Evolutionary conservation across 2,113 vertebrate species (phyloP), one percentile per base, ranked within the genome.

Genomic region (Setophaga coronata): DNA sequence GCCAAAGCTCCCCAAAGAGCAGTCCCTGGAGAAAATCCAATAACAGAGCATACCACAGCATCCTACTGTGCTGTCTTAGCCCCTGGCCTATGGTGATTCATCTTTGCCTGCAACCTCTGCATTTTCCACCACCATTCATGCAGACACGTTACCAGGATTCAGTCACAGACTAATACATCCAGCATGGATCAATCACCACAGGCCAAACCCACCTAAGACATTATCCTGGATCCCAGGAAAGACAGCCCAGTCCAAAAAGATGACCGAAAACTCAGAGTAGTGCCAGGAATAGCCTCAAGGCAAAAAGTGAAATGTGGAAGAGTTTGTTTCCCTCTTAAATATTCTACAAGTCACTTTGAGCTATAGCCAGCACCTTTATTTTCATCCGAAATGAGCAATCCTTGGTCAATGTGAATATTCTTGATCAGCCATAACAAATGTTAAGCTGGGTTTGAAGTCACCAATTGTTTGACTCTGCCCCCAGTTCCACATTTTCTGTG

Each of bases 1-100:
- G 71, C 57, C 51, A 93, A 38, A 90, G 61, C 61, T 91, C 67
- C 71, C 74, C 94, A 82, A 77, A 93, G 67, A 82, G 58, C 54
- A 93, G 26, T 16, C 66, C 77, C 24, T 78, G 78, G 64, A 95
- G 77, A 50, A 91, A 89, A 81, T 50, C 72, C 77, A 90, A 3
- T 47, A 93, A 60, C 67, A 81, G 47, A 64, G 47, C 82, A 89
- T 40, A 79, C 93, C 54, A 95, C 72, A 73, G 78, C 57, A 76
- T 43, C 58, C 50, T 8, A 53, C n/a, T 90, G 56, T 76, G 84
- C 91, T 70, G 21, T 60, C 76, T 73, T 76, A 95, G 94, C 89
- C 79, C 61, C 60, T 93, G 79, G 56, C 80, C 94, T 65, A 10
- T 1, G 3, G 73, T 58, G 8, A 96, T 89, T 89, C 70, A 70